Evolutionary conservation across 2,113 vertebrate genomes (phyloP).

Genomic region (Leucoraja erinaceus): DNA sequence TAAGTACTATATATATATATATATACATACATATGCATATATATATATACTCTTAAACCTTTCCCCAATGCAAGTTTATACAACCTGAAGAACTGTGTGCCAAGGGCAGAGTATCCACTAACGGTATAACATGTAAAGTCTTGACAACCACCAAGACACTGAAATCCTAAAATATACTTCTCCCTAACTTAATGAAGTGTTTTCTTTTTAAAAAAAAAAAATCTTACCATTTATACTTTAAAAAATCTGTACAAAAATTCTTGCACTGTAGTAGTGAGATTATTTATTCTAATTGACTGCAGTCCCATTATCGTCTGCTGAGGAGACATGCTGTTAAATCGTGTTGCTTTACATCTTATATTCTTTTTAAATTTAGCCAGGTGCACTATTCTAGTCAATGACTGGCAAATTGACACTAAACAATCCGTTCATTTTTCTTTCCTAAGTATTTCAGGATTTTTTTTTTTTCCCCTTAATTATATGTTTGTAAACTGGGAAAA

Average conservation of each 20-base stretch:
- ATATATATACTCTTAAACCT: constrained; percentile 97
- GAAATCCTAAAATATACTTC: constrained; percentile 90
- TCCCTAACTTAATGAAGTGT: constrained; percentile 88
- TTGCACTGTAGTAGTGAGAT: constrained; percentile 80
- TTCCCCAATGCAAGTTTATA: constrained; percentile 96
- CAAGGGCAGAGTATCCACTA: constrained; percentile 84
- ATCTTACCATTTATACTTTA: constrained; percentile 80
- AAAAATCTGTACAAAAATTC: constrained; percentile 83
- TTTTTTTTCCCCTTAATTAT: constrained; percentile 81
- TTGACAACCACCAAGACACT: constrained; percentile 90
- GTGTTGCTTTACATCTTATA: constrained; percentile 55
- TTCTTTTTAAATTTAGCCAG: constrained; percentile 64
- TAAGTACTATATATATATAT: constrained; percentile 67
- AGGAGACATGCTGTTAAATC: constrained; percentile 26
- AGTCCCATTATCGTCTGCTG: constrained; percentile 83
- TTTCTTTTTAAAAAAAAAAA: constrained; percentile 67
- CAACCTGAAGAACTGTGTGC: constrained; percentile 98
- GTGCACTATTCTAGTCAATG: constrained; percentile 75
- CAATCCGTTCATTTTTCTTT: constrained; percentile 59
- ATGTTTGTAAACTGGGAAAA: constrained; percentile 98
- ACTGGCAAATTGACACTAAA: constrained; percentile 71
- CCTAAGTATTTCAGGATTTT: constrained; percentile 73
- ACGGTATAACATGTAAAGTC: constrained; percentile 83
- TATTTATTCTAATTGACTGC: constrained; percentile 71
- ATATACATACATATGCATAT: too few species aligned